Evolutionary conservation across 2,888 invertebrate species (phyloP).

Genomic region (Pinctada fucata): DNA sequence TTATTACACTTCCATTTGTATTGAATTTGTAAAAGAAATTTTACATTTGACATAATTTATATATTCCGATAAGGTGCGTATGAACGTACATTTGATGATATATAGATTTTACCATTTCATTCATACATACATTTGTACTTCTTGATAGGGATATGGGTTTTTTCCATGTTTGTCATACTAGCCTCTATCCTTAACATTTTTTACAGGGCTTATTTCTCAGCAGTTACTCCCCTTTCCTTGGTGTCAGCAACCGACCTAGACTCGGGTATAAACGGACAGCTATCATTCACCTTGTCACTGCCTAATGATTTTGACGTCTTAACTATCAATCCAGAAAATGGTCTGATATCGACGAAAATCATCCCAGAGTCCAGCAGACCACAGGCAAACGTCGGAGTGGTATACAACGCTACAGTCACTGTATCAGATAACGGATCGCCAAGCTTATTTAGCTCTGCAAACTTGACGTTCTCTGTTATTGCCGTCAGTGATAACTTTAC

Average conservation of each 20-base stretch:
- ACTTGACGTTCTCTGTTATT: not conserved
- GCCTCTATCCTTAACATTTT: not conserved
- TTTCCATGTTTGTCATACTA: no score
- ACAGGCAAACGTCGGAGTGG: not conserved
- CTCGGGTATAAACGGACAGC: not conserved
- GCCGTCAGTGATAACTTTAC: not conserved
- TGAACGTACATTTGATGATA: no score
- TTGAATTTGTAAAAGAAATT: no score
- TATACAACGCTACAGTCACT: not conserved
- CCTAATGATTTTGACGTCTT: not conserved
- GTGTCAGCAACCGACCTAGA: not conserved
- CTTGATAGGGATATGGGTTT: no score
- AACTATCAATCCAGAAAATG: not conserved
- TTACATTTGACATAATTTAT: no score
- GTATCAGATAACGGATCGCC: not conserved
- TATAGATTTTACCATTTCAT: no score
- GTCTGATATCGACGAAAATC: not conserved
- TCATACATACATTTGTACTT: no score
- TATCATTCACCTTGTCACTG: not conserved
- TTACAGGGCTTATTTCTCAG: not conserved
- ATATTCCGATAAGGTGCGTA: no score
- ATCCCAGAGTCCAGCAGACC: not conserved
- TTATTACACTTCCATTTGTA: no score
- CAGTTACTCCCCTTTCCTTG: not conserved
- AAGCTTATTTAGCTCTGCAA: not conserved